phyloP scores from a whole-genome alignment of 2,888 invertebrate genomes.

The Ypsolopha scabrella region DNA sequence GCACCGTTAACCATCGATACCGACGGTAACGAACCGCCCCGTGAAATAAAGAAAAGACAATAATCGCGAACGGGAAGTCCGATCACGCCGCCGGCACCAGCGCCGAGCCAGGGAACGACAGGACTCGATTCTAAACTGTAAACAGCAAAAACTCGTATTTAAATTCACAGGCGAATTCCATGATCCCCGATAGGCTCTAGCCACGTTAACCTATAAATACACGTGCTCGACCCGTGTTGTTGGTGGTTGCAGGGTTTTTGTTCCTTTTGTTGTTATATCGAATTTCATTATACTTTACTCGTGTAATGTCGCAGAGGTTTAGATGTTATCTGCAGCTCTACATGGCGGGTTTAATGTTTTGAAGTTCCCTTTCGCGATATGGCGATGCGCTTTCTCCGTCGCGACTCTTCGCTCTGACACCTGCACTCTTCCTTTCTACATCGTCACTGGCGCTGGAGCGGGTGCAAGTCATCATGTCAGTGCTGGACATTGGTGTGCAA shows the following conservation, averaged over 20 bases:
- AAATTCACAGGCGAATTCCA: too few relatives aligned
- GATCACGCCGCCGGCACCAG: conserved; percentile 39
- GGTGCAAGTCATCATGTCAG: background rate
- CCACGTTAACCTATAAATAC: background rate
- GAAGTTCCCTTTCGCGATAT: conserved; percentile 63
- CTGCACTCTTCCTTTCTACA: conserved; percentile 66
- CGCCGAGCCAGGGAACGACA: conserved; percentile 23
- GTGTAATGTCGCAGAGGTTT: background rate
- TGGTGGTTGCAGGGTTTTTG: background rate
- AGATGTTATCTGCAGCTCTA: conserved; percentile 7
- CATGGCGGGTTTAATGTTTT: conserved; percentile 22
- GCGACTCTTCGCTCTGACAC: conserved; percentile 48
- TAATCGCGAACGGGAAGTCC: conserved; percentile 58
- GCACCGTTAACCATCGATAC: conserved; percentile 56
- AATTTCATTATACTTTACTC: background rate
- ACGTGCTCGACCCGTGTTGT: background rate
- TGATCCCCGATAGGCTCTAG: too few relatives aligned
- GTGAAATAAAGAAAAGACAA: conserved; percentile 58
- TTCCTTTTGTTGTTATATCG: background rate
- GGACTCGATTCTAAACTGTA: conserved; percentile 24
- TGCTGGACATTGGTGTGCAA: conserved; percentile 10
- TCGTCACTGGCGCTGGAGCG: conserved; percentile 16
- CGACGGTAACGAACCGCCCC: conserved; percentile 46
- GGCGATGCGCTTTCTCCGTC: conserved; percentile 58
- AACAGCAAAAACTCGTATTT: conserved; percentile 20